Base-by-base conservation (phyloP, 2,888 invertebrate species). In the Scaptomyza parva region DNA sequence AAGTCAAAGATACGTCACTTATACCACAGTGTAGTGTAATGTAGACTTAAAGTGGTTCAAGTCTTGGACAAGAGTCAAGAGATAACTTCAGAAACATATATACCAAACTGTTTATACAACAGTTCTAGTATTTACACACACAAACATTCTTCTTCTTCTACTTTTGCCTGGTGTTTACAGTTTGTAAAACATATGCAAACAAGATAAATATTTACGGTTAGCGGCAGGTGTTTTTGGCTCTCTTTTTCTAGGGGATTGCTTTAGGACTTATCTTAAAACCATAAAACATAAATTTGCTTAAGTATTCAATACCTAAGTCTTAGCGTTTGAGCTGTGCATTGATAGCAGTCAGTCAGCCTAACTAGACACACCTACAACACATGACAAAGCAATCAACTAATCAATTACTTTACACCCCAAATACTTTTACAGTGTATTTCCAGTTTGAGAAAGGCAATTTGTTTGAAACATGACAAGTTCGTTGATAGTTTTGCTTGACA, bases 41-140 rank as follows among this genome's bases (percentile, higher is more conserved):
- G n/a, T n/a, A 63, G 47, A 35, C 33, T 35, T 28, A 9, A 28
- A n/a, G n/a, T n/a, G n/a, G n/a, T n/a, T n/a, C n/a, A n/a, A n/a
- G n/a, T n/a, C n/a, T n/a, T n/a, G n/a, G n/a, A n/a, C n/a, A n/a
- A n/a, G n/a, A 62, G n/a, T 63, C 44, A 52, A 63, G 62, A 45
- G 62, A 45, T 30, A 33, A 45, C 62, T 63, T 53, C 18, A 63
- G 53, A 7, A 35, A 8, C 7, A 35, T 37, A 54, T 65, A 65
- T 55, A 50, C 64, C 40, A 61, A 61, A 17, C 64, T 63, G 47
- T 54, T 11, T 40, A 24, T 30, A 45, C 14, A 12, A 12, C 28
- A 44, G 17, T 17, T 35, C 55, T n/a, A 39, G 51, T 62, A 61
- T 61, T 62, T 62, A 39, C 63, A 63, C 39, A 44, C 62, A 62